These are phyloP conservation scores for Loripinus fragilis DNA, from an alignment of 2,888 invertebrate genomes.

Conservation along the genomic window DNA sequence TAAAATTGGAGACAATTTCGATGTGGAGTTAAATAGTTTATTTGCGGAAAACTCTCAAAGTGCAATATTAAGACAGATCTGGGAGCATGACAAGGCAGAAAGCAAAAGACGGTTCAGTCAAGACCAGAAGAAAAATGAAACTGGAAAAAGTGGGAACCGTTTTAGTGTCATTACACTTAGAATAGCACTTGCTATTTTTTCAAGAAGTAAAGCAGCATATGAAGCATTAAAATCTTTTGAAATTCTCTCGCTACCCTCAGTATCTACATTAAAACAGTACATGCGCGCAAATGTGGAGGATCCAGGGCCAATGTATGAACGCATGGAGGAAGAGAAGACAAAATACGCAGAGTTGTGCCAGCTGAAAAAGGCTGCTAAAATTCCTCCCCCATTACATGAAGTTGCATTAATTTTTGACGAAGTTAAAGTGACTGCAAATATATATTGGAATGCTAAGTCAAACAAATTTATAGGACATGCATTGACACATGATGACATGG, in stretches of 20 bases:
- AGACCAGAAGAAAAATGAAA: background rate
- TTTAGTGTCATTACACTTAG: background rate
- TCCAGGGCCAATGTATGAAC: background rate
- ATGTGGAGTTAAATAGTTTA: background rate
- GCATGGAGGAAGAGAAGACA: too few species aligned
- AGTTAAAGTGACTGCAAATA: background rate
- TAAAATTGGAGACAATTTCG: constrained; percentile 1
- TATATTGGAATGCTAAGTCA: background rate
- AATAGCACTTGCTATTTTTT: background rate
- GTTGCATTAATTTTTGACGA: background rate
- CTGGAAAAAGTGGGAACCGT: background rate
- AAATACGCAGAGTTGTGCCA: too few species aligned
- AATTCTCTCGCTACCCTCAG: background rate
- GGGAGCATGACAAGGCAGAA: background rate
- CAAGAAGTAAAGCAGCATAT: background rate
- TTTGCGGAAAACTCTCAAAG: constrained; percentile 3
- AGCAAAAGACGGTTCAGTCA: too few species aligned
- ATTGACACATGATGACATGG: background rate
- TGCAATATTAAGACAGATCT: background rate
- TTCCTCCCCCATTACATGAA: too few species aligned
- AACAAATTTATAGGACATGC: background rate
- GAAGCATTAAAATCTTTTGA: background rate
- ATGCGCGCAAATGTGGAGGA: background rate
- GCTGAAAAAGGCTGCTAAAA: too few species aligned
- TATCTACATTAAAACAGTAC: background rate